phyloP scores from a whole-genome alignment of 1,140 invertebrate species.

The Bradysia coprophila region DNA sequence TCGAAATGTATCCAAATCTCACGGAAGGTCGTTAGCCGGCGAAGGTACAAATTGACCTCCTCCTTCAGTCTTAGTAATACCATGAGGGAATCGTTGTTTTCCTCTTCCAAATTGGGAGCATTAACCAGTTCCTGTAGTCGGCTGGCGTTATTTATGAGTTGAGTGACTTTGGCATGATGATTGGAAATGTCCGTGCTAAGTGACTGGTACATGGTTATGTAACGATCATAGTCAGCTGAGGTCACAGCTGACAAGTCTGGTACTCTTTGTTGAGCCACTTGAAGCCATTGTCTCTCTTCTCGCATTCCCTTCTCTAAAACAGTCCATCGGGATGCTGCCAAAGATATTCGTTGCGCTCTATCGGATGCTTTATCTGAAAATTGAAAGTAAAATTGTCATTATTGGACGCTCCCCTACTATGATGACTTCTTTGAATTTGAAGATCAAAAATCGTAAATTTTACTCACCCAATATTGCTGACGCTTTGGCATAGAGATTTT shows the following conservation, averaged over 20 bases:
- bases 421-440: no score
- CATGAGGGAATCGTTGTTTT: slow-evolving; percentile 45
- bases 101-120: slow-evolving; percentile 48
- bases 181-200: slow-evolving; percentile 54
- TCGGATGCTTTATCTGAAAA: slow-evolving; percentile 63
- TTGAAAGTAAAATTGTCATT: no score
- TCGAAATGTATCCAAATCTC: slow-evolving; percentile 60
- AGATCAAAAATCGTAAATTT: no score
- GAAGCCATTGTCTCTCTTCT: slow-evolving; percentile 62
- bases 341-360: slow-evolving; percentile 58
- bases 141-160: slow-evolving; percentile 48
- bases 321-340: slow-evolving; percentile 66
- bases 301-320: slow-evolving; percentile 59
- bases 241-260: slow-evolving; percentile 58
- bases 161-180: slow-evolving; percentile 54
- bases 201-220: slow-evolving; percentile 64
- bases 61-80: slow-evolving; percentile 49
- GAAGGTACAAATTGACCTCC: slow-evolving; percentile 47
- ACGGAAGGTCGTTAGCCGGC: slow-evolving; percentile 46
- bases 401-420: no score
- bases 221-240: slow-evolving; percentile 63
- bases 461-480: slow-evolving; percentile 47
- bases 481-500: slow-evolving; percentile 51
- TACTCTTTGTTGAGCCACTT: slow-evolving; percentile 58
- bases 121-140: slow-evolving; percentile 51